Evolutionary conservation across 2,113 vertebrate genomes (phyloP).

Genomic region (Peromyscus leucopus): DNA sequence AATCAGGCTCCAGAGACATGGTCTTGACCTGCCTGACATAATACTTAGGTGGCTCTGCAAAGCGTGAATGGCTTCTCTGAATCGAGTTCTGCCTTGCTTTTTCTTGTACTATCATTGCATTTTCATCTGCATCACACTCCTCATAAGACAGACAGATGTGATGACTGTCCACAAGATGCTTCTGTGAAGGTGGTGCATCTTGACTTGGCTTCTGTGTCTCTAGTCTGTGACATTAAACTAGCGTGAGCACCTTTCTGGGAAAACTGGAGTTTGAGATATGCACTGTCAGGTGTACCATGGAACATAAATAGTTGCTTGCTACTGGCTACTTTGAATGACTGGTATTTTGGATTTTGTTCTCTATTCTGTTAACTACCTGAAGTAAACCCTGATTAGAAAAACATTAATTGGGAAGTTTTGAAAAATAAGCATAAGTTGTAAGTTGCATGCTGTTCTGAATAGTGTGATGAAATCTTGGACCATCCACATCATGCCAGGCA

Average conservation of each 20-base stretch:
- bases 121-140: not conserved
- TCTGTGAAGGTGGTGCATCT: too few species aligned
- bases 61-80: not conserved
- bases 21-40: not conserved
- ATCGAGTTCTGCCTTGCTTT: not conserved
- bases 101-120: not conserved
- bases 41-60: not conserved
- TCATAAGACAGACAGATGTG: not conserved
- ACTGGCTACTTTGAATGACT: not conserved
- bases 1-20: not conserved
- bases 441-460: not conserved
- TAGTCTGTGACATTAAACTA: not conserved
- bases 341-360: not conserved
- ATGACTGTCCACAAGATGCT: not conserved
- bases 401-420: not conserved
- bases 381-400: not conserved
- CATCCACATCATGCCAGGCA: not conserved
- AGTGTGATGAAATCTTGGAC: not conserved
- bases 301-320: not conserved
- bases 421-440: not conserved
- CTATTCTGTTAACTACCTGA: not conserved
- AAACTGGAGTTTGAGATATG: not conserved
- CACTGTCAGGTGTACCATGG: not conserved
- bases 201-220: too few species aligned
- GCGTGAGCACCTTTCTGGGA: not conserved